Base-by-base conservation (phyloP, 2,797 vertebrate genomes). In the Siniperca scherzeri region DNA sequence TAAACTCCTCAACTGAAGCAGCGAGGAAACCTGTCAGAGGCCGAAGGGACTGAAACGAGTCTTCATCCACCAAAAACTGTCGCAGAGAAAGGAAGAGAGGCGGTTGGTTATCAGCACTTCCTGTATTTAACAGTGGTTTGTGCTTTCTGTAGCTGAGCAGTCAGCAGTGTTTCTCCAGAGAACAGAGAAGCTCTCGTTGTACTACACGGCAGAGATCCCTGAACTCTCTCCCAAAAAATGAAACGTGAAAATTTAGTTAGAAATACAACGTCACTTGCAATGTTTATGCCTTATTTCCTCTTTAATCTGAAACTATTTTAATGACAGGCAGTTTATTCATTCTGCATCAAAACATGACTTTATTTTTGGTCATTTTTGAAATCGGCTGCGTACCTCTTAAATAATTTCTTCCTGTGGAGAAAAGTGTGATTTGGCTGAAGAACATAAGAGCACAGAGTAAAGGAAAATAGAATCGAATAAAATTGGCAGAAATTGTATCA, bases 81-180 rank as follows among this genome's bases (percentile, higher is more conserved):
- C 33, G 5, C 60, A 70, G 55, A 57, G 59, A 85, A 80, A 84
- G 81, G 74, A 85, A 80, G 82, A 61, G 82, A 66, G 71, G 77
- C 27, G 50, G 74, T 19, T 67, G 61, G n/a, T 67, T 78, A 74
- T 72, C 74, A 70, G 42, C 76, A 87, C 85, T 92, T 92, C 91
- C 91, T 92, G 77, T 79, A 86, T 92, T 79, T 69, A 77, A 74
- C 72, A 56, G 30, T 73, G 53, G 50, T 64, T 83, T 42, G 33
- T 78, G 55, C 40, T 77, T 67, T 85, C 21, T 82, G 62, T 44
- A 64, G 75, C 33, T 50, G 38, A 88, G 76, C 67, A 38, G 38
- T 70, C 46, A 62, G 44, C 38, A 67, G 27, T 8, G 9, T 50
- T 60, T 27, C 48, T 72, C 0, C 70, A 57, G 22, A 62, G 33